Percentiles rank a stretch among this genome's conserved stretches.
These are phyloP conservation scores for Lates japonicus DNA, from an alignment of 2,797 vertebrate species.

Conservation along the genomic window DNA sequence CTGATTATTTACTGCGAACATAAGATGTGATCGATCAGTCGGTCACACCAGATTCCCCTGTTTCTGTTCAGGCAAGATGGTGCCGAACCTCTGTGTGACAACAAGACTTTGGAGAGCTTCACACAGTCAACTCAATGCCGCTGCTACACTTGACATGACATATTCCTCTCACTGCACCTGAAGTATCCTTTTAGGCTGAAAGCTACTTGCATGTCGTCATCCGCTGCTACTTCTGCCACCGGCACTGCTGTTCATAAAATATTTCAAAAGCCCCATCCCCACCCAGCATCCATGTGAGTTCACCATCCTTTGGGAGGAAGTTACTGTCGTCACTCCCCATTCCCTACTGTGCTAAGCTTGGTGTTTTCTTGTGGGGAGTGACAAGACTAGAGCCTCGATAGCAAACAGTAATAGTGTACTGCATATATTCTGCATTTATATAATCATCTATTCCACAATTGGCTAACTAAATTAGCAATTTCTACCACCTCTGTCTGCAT, in stretches of 20 bases:
- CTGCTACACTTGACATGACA: not conserved
- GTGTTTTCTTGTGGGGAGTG: too few species aligned
- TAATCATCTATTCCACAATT: too few species aligned
- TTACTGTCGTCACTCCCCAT: not conserved
- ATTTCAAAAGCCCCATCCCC: slow-evolving; percentile 18
- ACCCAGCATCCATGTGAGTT: not conserved
- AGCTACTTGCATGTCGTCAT: not conserved
- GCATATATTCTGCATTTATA: too few species aligned
- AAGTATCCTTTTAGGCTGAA: not conserved
- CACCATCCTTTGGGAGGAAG: not conserved
- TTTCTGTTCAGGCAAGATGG: too few species aligned
- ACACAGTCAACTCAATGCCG: not conserved
- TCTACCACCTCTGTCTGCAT: too few species aligned
- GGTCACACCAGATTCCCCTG: too few species aligned
- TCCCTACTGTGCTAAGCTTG: not conserved
- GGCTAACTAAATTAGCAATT: too few species aligned
- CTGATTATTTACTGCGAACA: not conserved
- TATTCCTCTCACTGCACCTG: too few species aligned
- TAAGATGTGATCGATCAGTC: not conserved
- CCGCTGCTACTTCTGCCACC: not conserved
- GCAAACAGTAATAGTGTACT: too few species aligned
- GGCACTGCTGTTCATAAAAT: slow-evolving; percentile 2
- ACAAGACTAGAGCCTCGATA: too few species aligned
- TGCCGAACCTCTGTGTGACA: not conserved
- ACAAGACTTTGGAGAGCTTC: not conserved